Evolutionary conservation across 2,888 invertebrate genomes (phyloP).

Genomic region (Candidula unifasciata): DNA sequence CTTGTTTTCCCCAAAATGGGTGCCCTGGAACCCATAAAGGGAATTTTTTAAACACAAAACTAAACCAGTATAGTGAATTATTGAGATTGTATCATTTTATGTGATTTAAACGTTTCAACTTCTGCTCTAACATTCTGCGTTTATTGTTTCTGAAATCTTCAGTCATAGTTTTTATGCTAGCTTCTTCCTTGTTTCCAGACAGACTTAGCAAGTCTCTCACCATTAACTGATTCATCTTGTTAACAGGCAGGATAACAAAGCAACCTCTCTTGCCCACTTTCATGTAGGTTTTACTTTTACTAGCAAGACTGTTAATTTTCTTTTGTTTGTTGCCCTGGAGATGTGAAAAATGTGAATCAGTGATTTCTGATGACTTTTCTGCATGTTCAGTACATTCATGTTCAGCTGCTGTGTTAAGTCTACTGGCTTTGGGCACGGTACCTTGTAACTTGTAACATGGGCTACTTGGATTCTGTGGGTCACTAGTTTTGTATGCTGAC

Average conservation of each 20-base stretch:
- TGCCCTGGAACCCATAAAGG: no score
- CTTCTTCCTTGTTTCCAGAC: conserved; percentile 37
- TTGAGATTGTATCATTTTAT: neutral
- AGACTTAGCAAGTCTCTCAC: conserved; percentile 36
- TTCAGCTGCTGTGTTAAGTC: neutral
- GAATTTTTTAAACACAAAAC: neutral
- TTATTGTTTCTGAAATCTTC: conserved; percentile 22
- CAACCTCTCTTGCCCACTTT: conserved; percentile 36
- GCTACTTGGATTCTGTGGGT: neutral
- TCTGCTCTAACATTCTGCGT: conserved; percentile 28
- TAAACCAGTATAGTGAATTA: neutral
- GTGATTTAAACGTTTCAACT: conserved; percentile 27
- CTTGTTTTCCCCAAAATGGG: no score
- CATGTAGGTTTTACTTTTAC: neutral
- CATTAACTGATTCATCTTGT: conserved; percentile 29
- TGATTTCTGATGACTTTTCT: neutral
- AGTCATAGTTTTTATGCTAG: conserved; percentile 12
- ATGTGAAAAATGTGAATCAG: neutral
- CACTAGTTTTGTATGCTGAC: neutral
- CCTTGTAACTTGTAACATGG: neutral
- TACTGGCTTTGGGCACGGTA: neutral
- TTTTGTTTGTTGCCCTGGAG: neutral
- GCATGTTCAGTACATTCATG: neutral
- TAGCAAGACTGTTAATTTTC: neutral
- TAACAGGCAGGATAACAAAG: conserved; percentile 18